Conservation (phyloP, 2,797 vertebrate species). For the Notolabrus celidotus region DNA sequence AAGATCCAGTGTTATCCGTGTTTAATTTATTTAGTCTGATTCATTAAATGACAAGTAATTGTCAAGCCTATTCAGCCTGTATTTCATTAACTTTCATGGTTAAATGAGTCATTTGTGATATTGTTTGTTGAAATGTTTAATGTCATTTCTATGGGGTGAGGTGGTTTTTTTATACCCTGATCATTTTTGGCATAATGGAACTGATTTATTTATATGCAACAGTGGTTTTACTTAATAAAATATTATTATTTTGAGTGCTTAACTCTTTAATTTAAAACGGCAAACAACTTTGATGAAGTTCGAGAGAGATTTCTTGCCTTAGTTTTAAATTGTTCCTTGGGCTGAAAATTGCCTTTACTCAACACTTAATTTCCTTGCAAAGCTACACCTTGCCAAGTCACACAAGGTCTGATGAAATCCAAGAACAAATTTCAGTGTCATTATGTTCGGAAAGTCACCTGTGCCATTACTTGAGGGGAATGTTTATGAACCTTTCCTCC, state of each 20-base stretch:
- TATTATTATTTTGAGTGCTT: neutral
- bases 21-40: too few species aligned
- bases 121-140: too few species aligned
- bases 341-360: neutral
- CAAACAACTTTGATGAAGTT: neutral
- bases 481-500: neutral
- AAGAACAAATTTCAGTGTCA: neutral
- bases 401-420: neutral
- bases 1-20: too few species aligned
- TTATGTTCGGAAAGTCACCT: neutral
- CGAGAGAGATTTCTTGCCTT: neutral
- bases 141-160: too few species aligned
- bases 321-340: too few species aligned
- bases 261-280: neutral
- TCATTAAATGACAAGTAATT: too few species aligned
- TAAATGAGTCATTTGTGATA: too few species aligned
- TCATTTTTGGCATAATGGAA: too few species aligned
- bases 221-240: neutral
- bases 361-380: neutral
- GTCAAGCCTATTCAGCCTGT: too few species aligned
- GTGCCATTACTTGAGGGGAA: neutral
- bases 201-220: neutral
- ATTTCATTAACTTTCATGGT: too few species aligned
- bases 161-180: too few species aligned
- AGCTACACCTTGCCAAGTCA: neutral